These are phyloP conservation scores for Drosophila infuscata DNA, from an alignment of 2,888 invertebrate species.

Conservation along the genomic window DNA sequence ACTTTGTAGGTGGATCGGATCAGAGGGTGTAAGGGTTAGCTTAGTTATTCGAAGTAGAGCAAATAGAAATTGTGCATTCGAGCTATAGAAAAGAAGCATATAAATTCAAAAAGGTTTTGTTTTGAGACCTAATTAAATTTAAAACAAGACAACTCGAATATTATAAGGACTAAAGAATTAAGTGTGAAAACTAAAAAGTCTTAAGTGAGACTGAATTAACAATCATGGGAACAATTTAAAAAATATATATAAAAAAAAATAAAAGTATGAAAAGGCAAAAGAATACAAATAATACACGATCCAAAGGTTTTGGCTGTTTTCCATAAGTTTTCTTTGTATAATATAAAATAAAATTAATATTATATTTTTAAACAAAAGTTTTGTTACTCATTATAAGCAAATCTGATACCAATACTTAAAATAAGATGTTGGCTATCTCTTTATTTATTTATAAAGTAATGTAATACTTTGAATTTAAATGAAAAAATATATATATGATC, in stretches of 20 bases:
- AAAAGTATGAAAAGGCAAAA: neutral
- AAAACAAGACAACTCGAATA: neutral
- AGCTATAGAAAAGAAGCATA: neutral
- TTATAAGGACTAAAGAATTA: neutral
- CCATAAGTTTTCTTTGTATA: neutral
- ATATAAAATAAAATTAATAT: neutral
- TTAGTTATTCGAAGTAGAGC: constrained; percentile 8
- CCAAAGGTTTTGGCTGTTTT: too few species aligned
- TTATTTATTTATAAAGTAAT: neutral
- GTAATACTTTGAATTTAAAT: neutral
- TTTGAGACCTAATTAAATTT: neutral
- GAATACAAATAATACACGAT: neutral
- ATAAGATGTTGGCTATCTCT: neutral
- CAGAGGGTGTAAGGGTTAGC: constrained; percentile 14
- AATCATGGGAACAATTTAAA: neutral
- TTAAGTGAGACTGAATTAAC: neutral
- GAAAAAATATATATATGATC: too few species aligned
- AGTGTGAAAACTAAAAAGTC: neutral
- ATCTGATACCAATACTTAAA: neutral
- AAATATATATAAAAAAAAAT: neutral
- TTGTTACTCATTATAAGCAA: neutral
- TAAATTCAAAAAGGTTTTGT: neutral
- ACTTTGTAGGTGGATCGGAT: neutral
- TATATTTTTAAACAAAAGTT: neutral
- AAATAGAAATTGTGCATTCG: neutral